Evolutionary conservation across 92 coral and sea anemone species (phyloP), one percentile per base, ranked within the genome.

Genomic region (Porites cylindrica): DNA sequence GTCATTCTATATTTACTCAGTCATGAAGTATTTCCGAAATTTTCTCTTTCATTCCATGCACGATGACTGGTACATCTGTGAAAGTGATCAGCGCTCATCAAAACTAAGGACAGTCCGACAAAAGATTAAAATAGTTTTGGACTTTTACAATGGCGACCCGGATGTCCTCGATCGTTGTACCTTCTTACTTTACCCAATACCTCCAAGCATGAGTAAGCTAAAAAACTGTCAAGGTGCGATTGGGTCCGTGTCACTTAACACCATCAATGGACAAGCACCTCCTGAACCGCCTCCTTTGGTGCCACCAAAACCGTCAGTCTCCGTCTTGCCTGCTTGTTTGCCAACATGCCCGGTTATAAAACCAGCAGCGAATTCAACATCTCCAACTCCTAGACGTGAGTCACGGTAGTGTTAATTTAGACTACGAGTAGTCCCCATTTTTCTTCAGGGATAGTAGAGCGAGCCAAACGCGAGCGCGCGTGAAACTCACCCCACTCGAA

Each of bases 161-260:
- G 83, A 81, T 59, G 85, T 85, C n/a, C 84, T 90, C 4, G 77
- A 77, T 8, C 81, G 95, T 14, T 92, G 95, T 21, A 80, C 93
- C 18, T 92, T 89, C 32, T 52, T 75, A 1, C 82, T 90, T 24
- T 32, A 81, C 4, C 95, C 95, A 29, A 78, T 89, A 61, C 79
- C 88, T 0, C 65, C 43, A 73, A 81, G 74, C 43, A 21, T 72
- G 7, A 60, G 85, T 71, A 78, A 62, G 43, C 53, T 47, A 1
- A 21, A 0, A 38, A 26, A 82, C 50, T 92, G 95, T 9, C 86
- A 82, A 68, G 81, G 86, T 10, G 93, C 65, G 43, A 62, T 14
- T 63, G 73, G 83, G 47, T 74, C 83, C 38, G 83, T 11, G 19
- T 29, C 1, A 3, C 83, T 43, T 50, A 58, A 58, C 18, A n/a